Conservation (phyloP, 92 coral and sea anemone species). For the Blastomussa wellsi region DNA sequence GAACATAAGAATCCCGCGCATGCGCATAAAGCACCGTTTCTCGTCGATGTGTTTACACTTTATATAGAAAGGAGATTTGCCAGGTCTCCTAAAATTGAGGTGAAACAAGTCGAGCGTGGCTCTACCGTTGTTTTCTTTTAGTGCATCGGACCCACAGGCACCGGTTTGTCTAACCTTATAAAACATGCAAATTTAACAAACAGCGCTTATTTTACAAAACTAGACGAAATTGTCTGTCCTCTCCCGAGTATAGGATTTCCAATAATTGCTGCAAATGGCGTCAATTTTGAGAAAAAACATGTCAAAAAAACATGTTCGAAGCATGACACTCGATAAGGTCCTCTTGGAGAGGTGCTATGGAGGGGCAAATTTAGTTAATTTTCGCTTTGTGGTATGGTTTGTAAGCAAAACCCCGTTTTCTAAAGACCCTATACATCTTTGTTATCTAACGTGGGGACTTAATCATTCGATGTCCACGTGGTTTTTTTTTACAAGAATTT, state of each 20-base stretch:
- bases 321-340: not conserved
- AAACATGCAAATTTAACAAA: slow-evolving; percentile 56
- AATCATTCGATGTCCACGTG: slow-evolving; percentile 78
- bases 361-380: slow-evolving; percentile 32
- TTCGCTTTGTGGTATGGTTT: slow-evolving; percentile 26
- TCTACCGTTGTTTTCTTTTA: not conserved
- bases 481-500: slow-evolving; percentile 62
- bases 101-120: not conserved
- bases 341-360: slow-evolving; percentile 17
- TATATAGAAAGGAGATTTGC: not conserved
- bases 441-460: slow-evolving; percentile 57
- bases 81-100: not conserved
- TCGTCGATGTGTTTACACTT: not conserved
- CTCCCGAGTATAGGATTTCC: slow-evolving; percentile 29
- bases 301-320: slow-evolving; percentile 45
- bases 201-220: slow-evolving; percentile 68
- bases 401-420: slow-evolving; percentile 38
- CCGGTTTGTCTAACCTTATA: not conserved
- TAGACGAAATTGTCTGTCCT: slow-evolving; percentile 73
- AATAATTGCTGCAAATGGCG: slow-evolving; percentile 8
- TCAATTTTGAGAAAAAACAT: slow-evolving; percentile 44
- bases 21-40: slow-evolving; percentile 69
- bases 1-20: slow-evolving; percentile 63
- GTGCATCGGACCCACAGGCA: not conserved
- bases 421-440: slow-evolving; percentile 57